phyloP scores from a whole-genome alignment of 1,140 invertebrate species.

The Drosophila busckii region DNA sequence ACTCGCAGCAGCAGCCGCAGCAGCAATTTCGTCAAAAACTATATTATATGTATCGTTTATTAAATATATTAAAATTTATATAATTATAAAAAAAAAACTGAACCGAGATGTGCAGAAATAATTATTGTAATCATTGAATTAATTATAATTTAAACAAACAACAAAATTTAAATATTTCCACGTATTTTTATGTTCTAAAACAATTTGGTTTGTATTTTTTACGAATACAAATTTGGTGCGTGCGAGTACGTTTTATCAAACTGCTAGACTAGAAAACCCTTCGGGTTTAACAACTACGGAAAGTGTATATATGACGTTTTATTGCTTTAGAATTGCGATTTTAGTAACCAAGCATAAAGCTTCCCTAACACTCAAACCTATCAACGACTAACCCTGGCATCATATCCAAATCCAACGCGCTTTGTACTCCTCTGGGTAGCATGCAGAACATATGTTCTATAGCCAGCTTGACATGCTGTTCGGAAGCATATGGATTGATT shows the following conservation, averaged over 20 bases:
- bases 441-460: slow-evolving; percentile 62
- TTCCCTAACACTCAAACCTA: slow-evolving; percentile 19
- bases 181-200: no score
- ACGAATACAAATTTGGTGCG: no score
- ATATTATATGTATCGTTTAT: slow-evolving; percentile 78
- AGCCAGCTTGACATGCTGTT: slow-evolving; percentile 46
- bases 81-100: slow-evolving; percentile 71
- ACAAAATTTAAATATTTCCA: slow-evolving; percentile 16
- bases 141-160: slow-evolving; percentile 75
- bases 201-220: no score
- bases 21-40: slow-evolving; percentile 74
- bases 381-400: slow-evolving; percentile 30
- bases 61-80: slow-evolving; percentile 79
- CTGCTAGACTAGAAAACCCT: no score
- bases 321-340: no score
- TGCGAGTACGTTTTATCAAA: no score
- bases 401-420: slow-evolving; percentile 35
- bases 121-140: slow-evolving; percentile 78
- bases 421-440: slow-evolving; percentile 44
- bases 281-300: no score
- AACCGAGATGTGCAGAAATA: slow-evolving; percentile 65
- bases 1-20: slow-evolving; percentile 42
- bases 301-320: no score
- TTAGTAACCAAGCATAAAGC: no score
- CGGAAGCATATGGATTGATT: slow-evolving; percentile 68